Conservation (phyloP, 1,140 invertebrate species). For the silkworm (Bombyx mori) region ASM3026992v2 NC_085107.1:10613501-10614000, state of each 20-base stretch:
- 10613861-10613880: no score
- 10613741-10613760: constrained; percentile 37
- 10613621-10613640: constrained; percentile 50
- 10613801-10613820: no score
- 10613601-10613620: constrained; percentile 51
- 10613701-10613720: constrained; percentile 35
- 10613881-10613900: no score
- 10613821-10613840: no score
- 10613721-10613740: constrained; percentile 41
- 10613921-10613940: no score
- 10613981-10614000: no score
- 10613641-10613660: constrained; percentile 61
- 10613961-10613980: no score
- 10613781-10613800: no score
- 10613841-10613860: no score
- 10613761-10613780: constrained; percentile 23
- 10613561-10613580: constrained; percentile 40
- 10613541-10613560: constrained; percentile 67
- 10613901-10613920: no score
- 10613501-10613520: no score
- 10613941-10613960: constrained; percentile 12
- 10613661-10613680: constrained; percentile 57
- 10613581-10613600: constrained; percentile 29
- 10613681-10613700: constrained; percentile 49
- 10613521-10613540: constrained; percentile 50